phyloP scores from a whole-genome alignment of 2,113 vertebrate genomes.

The Aplodontia rufa region DNA sequence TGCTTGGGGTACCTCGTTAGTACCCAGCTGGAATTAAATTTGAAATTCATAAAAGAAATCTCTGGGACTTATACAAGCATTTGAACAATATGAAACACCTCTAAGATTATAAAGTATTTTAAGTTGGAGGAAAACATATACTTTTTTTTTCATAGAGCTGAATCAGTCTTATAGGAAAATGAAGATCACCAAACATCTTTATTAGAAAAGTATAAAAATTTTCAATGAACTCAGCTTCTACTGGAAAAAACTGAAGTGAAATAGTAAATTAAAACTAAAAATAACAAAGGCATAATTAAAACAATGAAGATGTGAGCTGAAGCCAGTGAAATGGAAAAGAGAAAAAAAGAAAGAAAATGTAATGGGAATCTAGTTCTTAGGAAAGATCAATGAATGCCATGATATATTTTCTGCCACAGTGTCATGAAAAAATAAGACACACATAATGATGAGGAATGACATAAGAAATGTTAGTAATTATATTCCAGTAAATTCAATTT shows the following conservation, averaged over 20 bases:
- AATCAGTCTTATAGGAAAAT: neutral
- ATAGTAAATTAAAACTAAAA: neutral
- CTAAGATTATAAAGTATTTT: neutral
- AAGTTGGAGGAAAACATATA: constrained; percentile 3
- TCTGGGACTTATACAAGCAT: neutral
- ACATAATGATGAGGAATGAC: neutral
- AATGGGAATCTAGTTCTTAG: neutral
- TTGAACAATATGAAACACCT: neutral
- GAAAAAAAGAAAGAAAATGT: neutral
- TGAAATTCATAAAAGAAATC: neutral
- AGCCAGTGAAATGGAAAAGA: neutral
- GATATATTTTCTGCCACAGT: neutral
- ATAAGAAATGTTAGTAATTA: neutral
- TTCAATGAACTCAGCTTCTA: neutral
- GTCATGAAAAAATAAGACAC: neutral
- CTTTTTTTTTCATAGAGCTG: neutral
- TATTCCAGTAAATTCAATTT: neutral
- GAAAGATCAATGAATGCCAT: neutral
- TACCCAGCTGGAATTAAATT: neutral
- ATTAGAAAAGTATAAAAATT: neutral
- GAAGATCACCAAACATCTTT: neutral
- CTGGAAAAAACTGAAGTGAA: neutral
- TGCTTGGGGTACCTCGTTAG: neutral
- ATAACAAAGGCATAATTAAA: neutral
- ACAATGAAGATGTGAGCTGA: neutral